Percentiles rank a stretch among this genome's conserved stretches.
Evolutionary conservation across 2,797 vertebrate genomes (phyloP).

Genomic region (Halcyon chelicuti): DNA sequence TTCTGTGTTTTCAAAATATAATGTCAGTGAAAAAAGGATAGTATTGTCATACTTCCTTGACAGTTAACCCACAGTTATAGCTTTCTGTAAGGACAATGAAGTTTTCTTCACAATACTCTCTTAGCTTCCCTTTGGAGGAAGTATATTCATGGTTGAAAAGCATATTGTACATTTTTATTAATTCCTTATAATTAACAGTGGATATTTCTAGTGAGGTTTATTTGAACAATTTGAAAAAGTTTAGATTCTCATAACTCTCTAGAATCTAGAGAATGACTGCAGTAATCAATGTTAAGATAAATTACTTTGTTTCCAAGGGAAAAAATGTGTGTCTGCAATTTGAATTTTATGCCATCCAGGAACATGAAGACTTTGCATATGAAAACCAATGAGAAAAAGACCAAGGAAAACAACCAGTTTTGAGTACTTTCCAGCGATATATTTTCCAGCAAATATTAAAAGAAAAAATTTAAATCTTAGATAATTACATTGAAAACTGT

Average conservation of each 20-base stretch:
- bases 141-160: not conserved
- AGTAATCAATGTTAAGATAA: not conserved
- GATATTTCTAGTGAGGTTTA: not conserved
- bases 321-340: slow-evolving; percentile 7
- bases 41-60: slow-evolving; percentile 53
- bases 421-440: not conserved
- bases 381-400: slow-evolving; percentile 22
- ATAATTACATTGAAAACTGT: not conserved
- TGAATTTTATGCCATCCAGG: slow-evolving; percentile 51
- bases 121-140: not conserved
- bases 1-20: slow-evolving; percentile 64
- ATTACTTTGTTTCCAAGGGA: slow-evolving; percentile 36
- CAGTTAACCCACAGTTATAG: slow-evolving; percentile 50
- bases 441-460: not conserved
- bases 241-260: not conserved
- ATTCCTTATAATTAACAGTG: slow-evolving; percentile 2
- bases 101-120: not conserved
- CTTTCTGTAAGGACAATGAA: slow-evolving; percentile 35
- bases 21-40: slow-evolving; percentile 49
- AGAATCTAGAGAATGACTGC: not conserved
- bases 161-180: not conserved
- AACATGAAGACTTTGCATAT: not conserved
- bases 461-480: not conserved
- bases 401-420: not conserved
- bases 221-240: not conserved